These are phyloP conservation scores for Cassiopea xamachana DNA, from an alignment of 30 jellyfish, hydroid and myxozoan genomes.

Conservation along the genomic window DNA sequence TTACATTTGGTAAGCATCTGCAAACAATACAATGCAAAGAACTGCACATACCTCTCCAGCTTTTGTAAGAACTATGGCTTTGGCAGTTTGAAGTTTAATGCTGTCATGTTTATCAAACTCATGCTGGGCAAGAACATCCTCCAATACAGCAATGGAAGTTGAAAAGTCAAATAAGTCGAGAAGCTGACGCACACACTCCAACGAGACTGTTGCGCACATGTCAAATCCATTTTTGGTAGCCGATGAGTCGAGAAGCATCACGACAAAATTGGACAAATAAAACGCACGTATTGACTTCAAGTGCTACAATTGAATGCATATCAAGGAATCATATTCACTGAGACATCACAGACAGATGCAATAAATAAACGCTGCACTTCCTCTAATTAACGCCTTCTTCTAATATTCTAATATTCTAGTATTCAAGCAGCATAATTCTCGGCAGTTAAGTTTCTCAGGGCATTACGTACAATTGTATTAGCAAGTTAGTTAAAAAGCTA, in stretches of 20 bases:
- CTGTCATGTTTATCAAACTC: not conserved
- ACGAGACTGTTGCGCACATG: not conserved
- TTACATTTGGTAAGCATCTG: too few relatives aligned
- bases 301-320: not conserved
- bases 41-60: constrained; percentile 48
- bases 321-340: not conserved
- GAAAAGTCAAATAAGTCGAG: constrained; percentile 47
- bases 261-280: constrained; percentile 14
- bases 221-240: not conserved
- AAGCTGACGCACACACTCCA: constrained; percentile 25
- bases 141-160: constrained; percentile 13
- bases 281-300: constrained; percentile 32
- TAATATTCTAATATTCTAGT: too few relatives aligned
- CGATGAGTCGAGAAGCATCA: constrained; percentile 1
- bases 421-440: too few relatives aligned
- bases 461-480: too few relatives aligned
- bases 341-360: not conserved
- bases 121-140: not conserved
- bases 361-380: too few relatives aligned
- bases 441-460: too few relatives aligned
- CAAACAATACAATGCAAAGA: too few relatives aligned
- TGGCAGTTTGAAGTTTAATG: constrained; percentile 8
- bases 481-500: too few relatives aligned
- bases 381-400: too few relatives aligned
- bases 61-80: constrained; percentile 31